Evolutionary conservation across 2,113 vertebrate genomes (phyloP).

Genomic region (Parus major): DNA sequence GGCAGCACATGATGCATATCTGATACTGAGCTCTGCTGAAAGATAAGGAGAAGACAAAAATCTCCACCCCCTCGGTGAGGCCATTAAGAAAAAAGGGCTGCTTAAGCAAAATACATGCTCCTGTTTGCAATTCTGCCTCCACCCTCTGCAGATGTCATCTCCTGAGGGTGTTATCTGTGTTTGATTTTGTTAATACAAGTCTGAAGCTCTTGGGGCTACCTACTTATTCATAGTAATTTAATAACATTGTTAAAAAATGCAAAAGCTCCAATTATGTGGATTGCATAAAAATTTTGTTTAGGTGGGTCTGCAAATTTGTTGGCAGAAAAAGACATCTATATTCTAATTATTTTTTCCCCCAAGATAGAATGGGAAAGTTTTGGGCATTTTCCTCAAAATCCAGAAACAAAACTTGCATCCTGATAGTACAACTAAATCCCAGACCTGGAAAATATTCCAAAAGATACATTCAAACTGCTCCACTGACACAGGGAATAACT

Average conservation of each 20-base stretch:
- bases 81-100: not conserved
- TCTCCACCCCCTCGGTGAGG: no score
- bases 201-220: not conserved
- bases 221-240: not conserved
- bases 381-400: not conserved
- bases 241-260: not conserved
- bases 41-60: not conserved
- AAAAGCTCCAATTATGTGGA: not conserved
- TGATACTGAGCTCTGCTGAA: not conserved
- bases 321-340: not conserved
- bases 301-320: not conserved
- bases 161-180: no score
- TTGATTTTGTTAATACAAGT: not conserved
- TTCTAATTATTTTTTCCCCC: not conserved
- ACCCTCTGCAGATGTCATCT: no score
- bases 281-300: not conserved
- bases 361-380: not conserved
- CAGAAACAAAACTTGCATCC: not conserved
- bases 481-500: not conserved
- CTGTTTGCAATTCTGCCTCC: not conserved
- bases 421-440: not conserved
- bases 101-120: not conserved
- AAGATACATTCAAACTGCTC: not conserved
- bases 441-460: not conserved
- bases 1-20: not conserved